phyloP scores from a whole-genome alignment of 2,797 vertebrate species.

The Fistularia tabacaria region DNA sequence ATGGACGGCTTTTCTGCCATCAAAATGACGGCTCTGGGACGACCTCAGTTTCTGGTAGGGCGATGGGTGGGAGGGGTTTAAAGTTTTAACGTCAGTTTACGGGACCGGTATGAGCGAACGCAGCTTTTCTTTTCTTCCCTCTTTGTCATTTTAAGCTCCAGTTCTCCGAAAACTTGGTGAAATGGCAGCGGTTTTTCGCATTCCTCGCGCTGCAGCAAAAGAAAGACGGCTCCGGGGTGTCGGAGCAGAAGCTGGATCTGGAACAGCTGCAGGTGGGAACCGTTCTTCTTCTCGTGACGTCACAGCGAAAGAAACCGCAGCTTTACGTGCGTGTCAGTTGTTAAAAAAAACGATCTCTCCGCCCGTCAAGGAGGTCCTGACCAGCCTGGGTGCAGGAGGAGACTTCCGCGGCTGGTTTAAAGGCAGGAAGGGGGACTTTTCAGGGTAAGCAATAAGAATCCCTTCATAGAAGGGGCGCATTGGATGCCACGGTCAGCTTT shows the following conservation, averaged over 20 bases:
- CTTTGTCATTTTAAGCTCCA: constrained; percentile 69
- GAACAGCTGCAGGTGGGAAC: constrained; percentile 79
- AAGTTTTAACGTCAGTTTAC: background rate
- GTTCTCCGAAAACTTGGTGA: constrained; percentile 88
- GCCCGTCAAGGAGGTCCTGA: constrained; percentile 76
- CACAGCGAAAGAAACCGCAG: background rate
- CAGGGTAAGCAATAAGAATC: constrained; percentile 49
- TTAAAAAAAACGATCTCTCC: constrained; percentile 7
- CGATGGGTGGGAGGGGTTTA: constrained; percentile 19
- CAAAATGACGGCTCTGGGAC: constrained; percentile 87
- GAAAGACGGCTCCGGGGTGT: constrained; percentile 62
- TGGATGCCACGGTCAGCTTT: no score
- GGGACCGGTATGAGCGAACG: background rate
- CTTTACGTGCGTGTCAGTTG: background rate
- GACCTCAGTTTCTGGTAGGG: constrained; percentile 89
- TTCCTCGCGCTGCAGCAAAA: constrained; percentile 84
- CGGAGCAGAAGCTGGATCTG: constrained; percentile 82
- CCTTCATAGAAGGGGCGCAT: no score
- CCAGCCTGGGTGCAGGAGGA: constrained; percentile 75
- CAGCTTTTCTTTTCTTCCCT: no score
- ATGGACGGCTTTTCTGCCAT: constrained; percentile 86
- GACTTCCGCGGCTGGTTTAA: constrained; percentile 83
- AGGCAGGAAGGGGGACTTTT: constrained; percentile 61
- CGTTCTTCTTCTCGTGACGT: background rate
- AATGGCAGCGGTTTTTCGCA: constrained; percentile 85